phyloP scores from a whole-genome alignment of 1,140 invertebrate species.

The Leptopilina clavipes region DNA sequence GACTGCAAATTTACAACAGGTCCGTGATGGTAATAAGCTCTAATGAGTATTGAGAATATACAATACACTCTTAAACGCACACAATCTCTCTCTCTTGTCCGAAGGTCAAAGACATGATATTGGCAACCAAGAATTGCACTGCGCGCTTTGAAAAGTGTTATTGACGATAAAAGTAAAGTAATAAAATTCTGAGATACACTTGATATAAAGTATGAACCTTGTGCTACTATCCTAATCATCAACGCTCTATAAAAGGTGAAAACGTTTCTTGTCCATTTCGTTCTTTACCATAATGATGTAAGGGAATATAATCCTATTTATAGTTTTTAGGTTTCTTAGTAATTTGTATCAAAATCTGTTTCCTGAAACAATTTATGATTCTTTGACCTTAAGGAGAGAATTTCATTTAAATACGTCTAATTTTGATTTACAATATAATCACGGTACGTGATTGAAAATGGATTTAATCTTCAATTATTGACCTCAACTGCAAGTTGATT shows the following conservation, averaged over 20 bases:
- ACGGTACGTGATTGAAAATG: constrained; percentile 15
- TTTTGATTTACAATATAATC: constrained; percentile 10
- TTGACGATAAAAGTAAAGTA: constrained; percentile 17
- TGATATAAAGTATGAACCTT: not conserved
- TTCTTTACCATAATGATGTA: not conserved
- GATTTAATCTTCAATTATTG: constrained; percentile 9
- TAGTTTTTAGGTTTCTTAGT: no score
- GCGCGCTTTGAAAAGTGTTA: constrained; percentile 8
- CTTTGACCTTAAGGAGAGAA: no score
- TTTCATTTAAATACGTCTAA: not conserved
- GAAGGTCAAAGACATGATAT: constrained; percentile 28
- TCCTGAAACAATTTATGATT: no score
- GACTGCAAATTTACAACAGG: constrained; percentile 9
- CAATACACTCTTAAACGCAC: not conserved
- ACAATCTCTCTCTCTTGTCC: not conserved
- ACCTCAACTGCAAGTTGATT: not conserved
- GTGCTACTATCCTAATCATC: not conserved
- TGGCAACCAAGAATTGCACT: not conserved
- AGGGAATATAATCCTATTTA: no score
- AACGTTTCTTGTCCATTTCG: not conserved
- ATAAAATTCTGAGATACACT: not conserved
- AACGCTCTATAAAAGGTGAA: not conserved
- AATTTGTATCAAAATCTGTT: no score
- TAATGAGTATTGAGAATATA: constrained; percentile 7
- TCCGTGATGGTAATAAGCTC: constrained; percentile 18